phyloP scores from a whole-genome alignment of 2,797 vertebrate genomes.

The Benthosema pterotum region DNA sequence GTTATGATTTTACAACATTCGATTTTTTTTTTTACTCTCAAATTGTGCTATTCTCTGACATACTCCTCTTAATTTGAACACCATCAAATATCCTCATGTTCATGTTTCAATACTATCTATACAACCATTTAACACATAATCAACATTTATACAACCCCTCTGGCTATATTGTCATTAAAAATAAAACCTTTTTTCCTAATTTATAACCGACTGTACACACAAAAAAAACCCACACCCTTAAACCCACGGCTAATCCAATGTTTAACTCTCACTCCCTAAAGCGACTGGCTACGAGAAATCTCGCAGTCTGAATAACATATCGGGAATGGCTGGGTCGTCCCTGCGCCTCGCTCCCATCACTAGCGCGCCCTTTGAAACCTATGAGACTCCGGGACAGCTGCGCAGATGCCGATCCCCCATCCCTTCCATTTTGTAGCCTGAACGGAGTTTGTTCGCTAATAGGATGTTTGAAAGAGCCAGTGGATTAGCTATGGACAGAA shows the following conservation, averaged over 20 bases:
- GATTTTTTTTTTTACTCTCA: slow-evolving; percentile 33
- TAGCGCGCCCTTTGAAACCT: slow-evolving; percentile 85
- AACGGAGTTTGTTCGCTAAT: slow-evolving; percentile 39
- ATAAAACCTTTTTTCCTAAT: slow-evolving; percentile 25
- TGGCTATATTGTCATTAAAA: slow-evolving; percentile 28
- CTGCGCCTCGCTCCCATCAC: slow-evolving; percentile 88
- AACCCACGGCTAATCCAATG: not conserved
- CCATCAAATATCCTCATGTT: slow-evolving; percentile 36
- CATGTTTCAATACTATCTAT: slow-evolving; percentile 37
- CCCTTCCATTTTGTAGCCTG: slow-evolving; percentile 90
- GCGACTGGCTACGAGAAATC: slow-evolving; percentile 91
- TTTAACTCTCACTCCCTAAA: slow-evolving; percentile 37
- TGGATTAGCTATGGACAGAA: slow-evolving; percentile 39
- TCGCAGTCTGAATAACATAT: slow-evolving; percentile 92
- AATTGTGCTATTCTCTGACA: slow-evolving; percentile 51
- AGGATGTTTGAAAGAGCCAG: slow-evolving; percentile 32
- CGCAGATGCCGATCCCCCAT: slow-evolving; percentile 87
- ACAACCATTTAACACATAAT: slow-evolving; percentile 27
- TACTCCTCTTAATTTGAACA: slow-evolving; percentile 27
- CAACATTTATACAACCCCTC: not conserved
- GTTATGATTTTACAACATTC: slow-evolving; percentile 60
- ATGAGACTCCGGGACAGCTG: slow-evolving; percentile 84
- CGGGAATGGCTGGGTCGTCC: slow-evolving; percentile 87
- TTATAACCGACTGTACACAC: slow-evolving; percentile 16
- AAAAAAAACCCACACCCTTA: slow-evolving; percentile 9